Base-by-base conservation (phyloP, 2,113 vertebrate genomes). In the Halichoerus grypus region DNA sequence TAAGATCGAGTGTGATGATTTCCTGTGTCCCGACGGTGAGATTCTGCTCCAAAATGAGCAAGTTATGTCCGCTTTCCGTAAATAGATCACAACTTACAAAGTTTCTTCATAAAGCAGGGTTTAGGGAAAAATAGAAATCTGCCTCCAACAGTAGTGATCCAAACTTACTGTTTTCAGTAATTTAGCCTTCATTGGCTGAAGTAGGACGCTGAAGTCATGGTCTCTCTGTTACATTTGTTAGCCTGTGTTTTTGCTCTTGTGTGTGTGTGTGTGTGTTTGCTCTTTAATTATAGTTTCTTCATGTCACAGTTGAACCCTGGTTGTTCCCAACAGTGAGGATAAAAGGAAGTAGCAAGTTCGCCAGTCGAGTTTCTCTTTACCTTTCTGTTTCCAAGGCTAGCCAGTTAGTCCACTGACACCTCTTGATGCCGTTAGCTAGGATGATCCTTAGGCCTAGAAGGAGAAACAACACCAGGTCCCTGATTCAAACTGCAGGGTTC, bases 251-350 rank as follows among this genome's bases (percentile, higher is more conserved):
- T 67, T 33, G 63, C 63, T 67, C 5, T 16, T 67, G 6, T 55
- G 53, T 55, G 53, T 55, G 53, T 55, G 53, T 53, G 53, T 55
- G 53, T 72, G n/a, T 91, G 11, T 65, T 89, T 89, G 16, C 26
- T 92, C 21, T 96, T 74, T 49, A 84, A n/a, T 92, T 97, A 74
- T 72, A 80, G 24, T 57, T 72, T 89, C 84, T 22, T 49, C 4
- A 5, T 39, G 31, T 5, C 55, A 65, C 36, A 74, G 5, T 67
- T 74, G 88, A 92, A 95, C 13, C 19, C 46, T 57, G 33, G 14
- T 15, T 89, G 26, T 46, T 53, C 59, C 15, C 69, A 88, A 11
- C 26, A 77, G 15, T 61, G 15, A 67, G 7, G 18, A 46, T 72
- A 69, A 53, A 46, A 53, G 31, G 19, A 90, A 90, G 63, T 33